Conservation (phyloP, 2,888 invertebrate genomes). For the Stictocephala bisonia region DNA sequence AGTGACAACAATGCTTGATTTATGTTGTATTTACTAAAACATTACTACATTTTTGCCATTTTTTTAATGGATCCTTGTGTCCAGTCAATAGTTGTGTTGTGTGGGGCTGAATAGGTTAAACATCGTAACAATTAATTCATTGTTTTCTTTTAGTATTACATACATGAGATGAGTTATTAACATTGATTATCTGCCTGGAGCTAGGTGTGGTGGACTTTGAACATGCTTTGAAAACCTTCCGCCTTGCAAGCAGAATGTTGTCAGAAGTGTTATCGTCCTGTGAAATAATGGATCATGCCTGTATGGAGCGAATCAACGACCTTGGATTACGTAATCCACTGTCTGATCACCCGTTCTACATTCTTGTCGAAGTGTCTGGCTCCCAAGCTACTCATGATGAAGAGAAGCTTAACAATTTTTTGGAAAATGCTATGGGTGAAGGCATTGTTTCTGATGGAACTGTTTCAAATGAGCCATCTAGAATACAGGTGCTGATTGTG, state of each 20-base stretch:
- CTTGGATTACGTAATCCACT: constrained; percentile 62
- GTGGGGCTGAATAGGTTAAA: too few species aligned
- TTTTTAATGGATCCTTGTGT: too few species aligned
- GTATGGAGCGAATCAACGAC: constrained; percentile 68
- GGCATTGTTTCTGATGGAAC: constrained; percentile 86
- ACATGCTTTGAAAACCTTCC: constrained; percentile 79
- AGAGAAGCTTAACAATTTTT: constrained; percentile 84
- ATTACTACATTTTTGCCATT: too few species aligned
- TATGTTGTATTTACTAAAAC: too few species aligned
- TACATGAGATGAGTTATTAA: too few species aligned
- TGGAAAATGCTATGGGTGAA: constrained; percentile 77
- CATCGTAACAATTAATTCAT: too few species aligned
- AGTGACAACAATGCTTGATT: too few species aligned
- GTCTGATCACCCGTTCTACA: constrained; percentile 79
- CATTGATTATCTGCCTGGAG: too few species aligned
- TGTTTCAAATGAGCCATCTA: constrained; percentile 82
- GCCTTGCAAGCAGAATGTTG: constrained; percentile 77
- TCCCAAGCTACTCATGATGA: constrained; percentile 86
- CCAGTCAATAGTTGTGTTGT: too few species aligned
- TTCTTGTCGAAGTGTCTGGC: constrained; percentile 85
- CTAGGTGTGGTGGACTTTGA: constrained; percentile 82
- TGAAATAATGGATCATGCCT: constrained; percentile 88
- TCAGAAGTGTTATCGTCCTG: constrained; percentile 95
- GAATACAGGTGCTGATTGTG: constrained; percentile 74
- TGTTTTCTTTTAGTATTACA: too few species aligned